These are phyloP conservation scores for Gila robusta DNA, from an alignment of 2,797 vertebrate species.

Conservation along the genomic window DNA sequence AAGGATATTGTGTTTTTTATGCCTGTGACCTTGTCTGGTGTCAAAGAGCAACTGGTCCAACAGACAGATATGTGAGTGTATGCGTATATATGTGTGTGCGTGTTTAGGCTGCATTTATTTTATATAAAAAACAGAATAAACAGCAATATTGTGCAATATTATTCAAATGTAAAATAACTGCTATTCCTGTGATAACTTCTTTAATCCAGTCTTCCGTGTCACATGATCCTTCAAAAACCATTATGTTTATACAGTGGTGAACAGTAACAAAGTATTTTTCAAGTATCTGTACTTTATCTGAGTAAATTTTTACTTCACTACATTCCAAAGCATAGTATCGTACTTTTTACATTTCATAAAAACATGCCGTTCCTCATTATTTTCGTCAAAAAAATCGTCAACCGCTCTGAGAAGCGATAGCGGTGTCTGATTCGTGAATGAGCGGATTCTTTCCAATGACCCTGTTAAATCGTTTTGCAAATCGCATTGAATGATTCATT, in stretches of 20 bases:
- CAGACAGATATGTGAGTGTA: not conserved
- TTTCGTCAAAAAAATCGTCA: not conserved
- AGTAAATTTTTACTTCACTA: not conserved
- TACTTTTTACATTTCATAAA: not conserved
- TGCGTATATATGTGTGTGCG: not conserved
- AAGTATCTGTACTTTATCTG: not conserved
- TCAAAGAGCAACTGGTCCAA: conserved; percentile 39
- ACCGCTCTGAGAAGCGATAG: not conserved
- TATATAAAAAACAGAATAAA: not conserved
- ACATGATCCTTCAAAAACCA: not conserved
- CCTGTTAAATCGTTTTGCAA: not conserved
- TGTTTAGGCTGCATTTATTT: not conserved
- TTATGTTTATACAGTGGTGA: not conserved
- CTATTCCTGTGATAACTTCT: no score
- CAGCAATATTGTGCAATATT: not conserved
- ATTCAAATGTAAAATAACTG: no score
- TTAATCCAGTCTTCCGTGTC: not conserved
- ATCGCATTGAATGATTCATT: not conserved
- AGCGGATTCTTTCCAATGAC: not conserved
- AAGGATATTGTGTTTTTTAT: conserved; percentile 26
- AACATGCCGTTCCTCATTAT: not conserved
- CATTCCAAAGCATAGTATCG: not conserved
- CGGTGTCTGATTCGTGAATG: not conserved
- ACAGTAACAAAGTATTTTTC: not conserved
- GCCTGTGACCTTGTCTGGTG: conserved; percentile 42